Conservation (phyloP, 2,113 vertebrate genomes). For the Empidonax alnorum region DNA sequence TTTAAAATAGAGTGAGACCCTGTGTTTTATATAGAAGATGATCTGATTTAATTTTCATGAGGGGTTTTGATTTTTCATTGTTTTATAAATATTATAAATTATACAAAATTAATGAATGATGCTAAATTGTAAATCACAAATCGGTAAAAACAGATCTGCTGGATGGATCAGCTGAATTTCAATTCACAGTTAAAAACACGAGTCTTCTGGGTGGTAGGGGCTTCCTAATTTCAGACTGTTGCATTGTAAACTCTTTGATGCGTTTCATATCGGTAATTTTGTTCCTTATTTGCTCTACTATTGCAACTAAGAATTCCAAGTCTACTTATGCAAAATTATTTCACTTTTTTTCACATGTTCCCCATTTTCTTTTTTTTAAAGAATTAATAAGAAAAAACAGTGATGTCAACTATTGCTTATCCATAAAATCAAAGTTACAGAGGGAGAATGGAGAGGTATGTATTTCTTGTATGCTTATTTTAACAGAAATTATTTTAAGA, state of each 20-base stretch:
- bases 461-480: neutral
- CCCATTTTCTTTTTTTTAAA: constrained; percentile 40
- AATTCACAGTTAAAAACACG: neutral
- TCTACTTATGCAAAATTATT: neutral
- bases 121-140: neutral
- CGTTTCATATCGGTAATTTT: neutral
- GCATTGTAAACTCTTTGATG: neutral
- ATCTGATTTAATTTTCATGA: neutral
- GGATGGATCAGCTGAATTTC: neutral
- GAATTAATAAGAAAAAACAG: constrained; percentile 87
- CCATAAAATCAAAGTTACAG: constrained; percentile 87
- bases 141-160: neutral
- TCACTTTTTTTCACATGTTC: neutral
- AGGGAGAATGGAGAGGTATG: constrained; percentile 87
- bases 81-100: neutral
- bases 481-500: neutral
- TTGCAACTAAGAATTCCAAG: neutral
- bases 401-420: constrained; percentile 86
- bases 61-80: neutral
- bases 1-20: neutral
- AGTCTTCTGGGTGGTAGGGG: neutral
- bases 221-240: neutral
- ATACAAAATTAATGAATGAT: neutral
- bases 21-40: neutral
- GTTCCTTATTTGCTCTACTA: neutral